Evolutionary conservation across 2,797 vertebrate species (phyloP).

Genomic region (Meriones psammophilus): DNA sequence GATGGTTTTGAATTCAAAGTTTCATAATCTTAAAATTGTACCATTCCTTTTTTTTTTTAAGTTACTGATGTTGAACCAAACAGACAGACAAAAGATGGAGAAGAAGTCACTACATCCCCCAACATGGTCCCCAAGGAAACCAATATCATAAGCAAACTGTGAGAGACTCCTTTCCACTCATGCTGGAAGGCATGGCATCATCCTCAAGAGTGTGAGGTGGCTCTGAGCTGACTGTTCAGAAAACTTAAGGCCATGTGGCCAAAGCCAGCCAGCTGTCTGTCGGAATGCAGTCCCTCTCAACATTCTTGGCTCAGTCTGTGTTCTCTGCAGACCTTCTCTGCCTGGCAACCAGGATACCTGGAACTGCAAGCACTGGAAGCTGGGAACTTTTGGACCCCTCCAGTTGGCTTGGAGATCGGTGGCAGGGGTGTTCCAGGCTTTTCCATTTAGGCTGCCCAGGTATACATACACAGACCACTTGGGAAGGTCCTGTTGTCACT

Average conservation of each 20-base stretch:
- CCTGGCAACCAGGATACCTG: constrained; percentile 58
- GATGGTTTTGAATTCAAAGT: constrained; percentile 24
- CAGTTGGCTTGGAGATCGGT: not conserved
- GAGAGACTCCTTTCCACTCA: constrained; percentile 78
- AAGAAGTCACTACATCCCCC: constrained; percentile 68
- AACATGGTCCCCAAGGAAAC: constrained; percentile 80
- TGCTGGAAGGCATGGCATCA: constrained; percentile 71
- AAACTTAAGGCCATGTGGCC: constrained; percentile 27
- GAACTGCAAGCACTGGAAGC: constrained; percentile 11
- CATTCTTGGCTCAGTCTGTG: constrained; percentile 61
- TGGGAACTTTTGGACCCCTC: not conserved
- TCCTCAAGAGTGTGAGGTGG: constrained; percentile 69
- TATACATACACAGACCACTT: not conserved
- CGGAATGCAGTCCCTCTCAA: constrained; percentile 76
- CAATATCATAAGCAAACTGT: constrained; percentile 81
- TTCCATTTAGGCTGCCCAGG: not conserved
- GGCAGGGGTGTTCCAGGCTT: not conserved
- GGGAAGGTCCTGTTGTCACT: constrained; percentile 65
- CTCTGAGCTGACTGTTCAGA: constrained; percentile 80
- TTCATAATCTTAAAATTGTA: constrained; percentile 49
- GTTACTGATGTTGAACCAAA: constrained; percentile 73
- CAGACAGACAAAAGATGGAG: constrained; percentile 63
- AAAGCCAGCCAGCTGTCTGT: constrained; percentile 73
- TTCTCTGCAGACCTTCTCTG: constrained; percentile 60
- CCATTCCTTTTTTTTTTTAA: not conserved